Percentiles rank a stretch among this genome's conserved stretches.
These are phyloP conservation scores for Pollenia angustigena DNA, from an alignment of 2,888 invertebrate species.

Conservation along the genomic window DNA sequence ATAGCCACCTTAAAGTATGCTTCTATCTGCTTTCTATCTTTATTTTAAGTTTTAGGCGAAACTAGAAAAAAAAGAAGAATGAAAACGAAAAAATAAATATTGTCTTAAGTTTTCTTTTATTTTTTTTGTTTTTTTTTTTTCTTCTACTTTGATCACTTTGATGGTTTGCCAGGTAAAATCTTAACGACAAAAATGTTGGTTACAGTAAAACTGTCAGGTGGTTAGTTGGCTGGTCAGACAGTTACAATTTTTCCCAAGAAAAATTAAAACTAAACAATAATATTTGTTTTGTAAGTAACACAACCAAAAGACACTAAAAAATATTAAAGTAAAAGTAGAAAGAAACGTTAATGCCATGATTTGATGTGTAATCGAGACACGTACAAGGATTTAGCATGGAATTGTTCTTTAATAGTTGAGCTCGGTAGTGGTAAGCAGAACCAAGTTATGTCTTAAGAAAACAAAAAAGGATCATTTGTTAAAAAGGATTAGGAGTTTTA, in stretches of 20 bases:
- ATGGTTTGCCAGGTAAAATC: constrained; percentile 40
- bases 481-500: constrained; percentile 30
- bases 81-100: constrained; percentile 23
- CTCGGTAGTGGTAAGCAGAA: background rate
- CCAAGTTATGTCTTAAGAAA: constrained; percentile 8
- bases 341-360: constrained; percentile 42
- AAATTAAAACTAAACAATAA: constrained; percentile 69
- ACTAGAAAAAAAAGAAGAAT: background rate
- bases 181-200: constrained; percentile 10
- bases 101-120: constrained; percentile 38
- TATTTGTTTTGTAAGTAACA: constrained; percentile 49
- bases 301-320: background rate
- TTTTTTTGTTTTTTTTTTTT: background rate
- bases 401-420: constrained; percentile 62
- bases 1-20: constrained; percentile 63
- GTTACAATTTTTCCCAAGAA: background rate
- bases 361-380: constrained; percentile 67
- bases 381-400: constrained; percentile 63
- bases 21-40: constrained; percentile 43
- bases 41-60: constrained; percentile 37
- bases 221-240: constrained; percentile 5
- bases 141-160: constrained; percentile 39
- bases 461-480: constrained; percentile 10
- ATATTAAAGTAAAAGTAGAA: background rate
- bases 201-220: background rate